phyloP scores from a whole-genome alignment of 1,140 invertebrate genomes.

The Zaprionus africanus region DNA sequence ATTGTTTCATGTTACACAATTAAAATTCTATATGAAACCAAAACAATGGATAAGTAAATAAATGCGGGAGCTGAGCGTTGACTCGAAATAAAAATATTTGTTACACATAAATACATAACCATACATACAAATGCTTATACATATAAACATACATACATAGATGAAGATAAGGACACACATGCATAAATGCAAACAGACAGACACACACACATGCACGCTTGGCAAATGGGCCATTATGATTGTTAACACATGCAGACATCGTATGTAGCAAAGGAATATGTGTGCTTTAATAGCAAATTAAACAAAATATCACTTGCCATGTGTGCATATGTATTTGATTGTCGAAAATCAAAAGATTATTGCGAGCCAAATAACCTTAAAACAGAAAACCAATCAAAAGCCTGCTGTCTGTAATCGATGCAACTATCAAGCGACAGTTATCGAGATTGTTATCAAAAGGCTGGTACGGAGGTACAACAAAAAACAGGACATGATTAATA shows the following conservation, averaged over 20 bases:
- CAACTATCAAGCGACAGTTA: background rate
- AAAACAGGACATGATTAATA: background rate
- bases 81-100: conserved; percentile 60
- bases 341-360: background rate
- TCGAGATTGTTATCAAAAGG: no score
- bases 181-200: background rate
- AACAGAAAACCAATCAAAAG: background rate
- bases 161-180: background rate
- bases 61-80: conserved; percentile 58
- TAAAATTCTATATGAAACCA: conserved; percentile 61
- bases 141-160: background rate
- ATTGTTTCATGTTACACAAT: conserved; percentile 63
- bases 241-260: background rate
- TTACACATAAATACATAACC: conserved; percentile 4
- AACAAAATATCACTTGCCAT: background rate
- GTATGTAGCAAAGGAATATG: background rate
- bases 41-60: conserved; percentile 60
- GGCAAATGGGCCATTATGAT: conserved; percentile 3
- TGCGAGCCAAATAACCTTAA: background rate
- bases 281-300: background rate
- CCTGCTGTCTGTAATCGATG: background rate
- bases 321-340: background rate
- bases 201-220: background rate
- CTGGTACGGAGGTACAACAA: no score
- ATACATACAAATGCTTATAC: background rate